Evolutionary conservation across 2,888 invertebrate species (phyloP).

Genomic region (Spisula subtruncata): DNA sequence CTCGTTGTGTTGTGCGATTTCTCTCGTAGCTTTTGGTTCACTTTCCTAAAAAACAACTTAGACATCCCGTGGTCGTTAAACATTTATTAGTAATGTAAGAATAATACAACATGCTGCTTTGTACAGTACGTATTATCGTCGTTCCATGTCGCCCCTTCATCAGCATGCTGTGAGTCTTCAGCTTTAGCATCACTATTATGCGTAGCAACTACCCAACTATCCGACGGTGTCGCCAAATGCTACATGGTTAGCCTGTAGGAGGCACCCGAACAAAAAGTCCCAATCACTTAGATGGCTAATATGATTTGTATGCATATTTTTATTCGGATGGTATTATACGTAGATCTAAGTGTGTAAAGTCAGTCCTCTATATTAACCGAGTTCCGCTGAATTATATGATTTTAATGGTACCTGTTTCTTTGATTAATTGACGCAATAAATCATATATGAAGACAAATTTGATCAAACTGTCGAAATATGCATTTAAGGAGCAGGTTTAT

Average conservation of each 20-base stretch:
- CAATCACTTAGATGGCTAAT: not conserved
- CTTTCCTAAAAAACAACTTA: no score
- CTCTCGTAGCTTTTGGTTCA: no score
- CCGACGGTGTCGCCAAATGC: not conserved
- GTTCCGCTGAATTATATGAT: not conserved
- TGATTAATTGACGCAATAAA: constrained; percentile 12
- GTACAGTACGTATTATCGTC: no score
- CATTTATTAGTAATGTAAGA: no score
- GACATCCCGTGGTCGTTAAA: no score
- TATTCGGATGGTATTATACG: not conserved
- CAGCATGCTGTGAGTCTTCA: no score
- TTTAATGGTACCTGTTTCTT: not conserved
- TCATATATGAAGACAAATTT: not conserved
- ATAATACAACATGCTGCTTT: no score
- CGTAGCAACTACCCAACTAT: no score
- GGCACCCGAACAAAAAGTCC: not conserved
- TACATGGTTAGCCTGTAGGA: not conserved
- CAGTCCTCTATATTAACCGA: not conserved
- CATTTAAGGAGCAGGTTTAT: not conserved
- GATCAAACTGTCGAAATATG: not conserved
- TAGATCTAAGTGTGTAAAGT: not conserved
- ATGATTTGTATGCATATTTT: not conserved
- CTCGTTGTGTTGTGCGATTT: no score
- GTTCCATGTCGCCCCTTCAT: no score
- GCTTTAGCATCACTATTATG: no score